Evolutionary conservation across 2,888 invertebrate species (phyloP).

Genomic region (Lasioglossum pauxillum): DNA sequence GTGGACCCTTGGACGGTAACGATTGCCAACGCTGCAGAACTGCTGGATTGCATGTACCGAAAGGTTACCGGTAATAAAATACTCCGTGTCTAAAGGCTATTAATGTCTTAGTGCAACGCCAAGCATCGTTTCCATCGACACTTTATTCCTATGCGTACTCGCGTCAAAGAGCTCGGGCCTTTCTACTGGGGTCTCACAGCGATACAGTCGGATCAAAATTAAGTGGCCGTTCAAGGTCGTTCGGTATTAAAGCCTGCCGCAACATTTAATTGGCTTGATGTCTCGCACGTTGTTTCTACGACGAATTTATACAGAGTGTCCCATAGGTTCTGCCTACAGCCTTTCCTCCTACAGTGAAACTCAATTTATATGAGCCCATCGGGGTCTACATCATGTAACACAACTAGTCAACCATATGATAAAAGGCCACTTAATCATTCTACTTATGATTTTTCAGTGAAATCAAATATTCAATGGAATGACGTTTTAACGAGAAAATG

Average conservation of each 20-base stretch:
- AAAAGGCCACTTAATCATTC: background rate
- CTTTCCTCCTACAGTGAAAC: background rate
- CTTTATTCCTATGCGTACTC: conserved; percentile 67
- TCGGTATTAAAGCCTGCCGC: background rate
- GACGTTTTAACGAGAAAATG: too few relatives aligned
- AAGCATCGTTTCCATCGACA: conserved; percentile 66
- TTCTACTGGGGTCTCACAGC: conserved; percentile 47
- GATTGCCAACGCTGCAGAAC: conserved; percentile 64
- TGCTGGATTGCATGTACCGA: conserved; percentile 64
- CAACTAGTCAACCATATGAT: background rate
- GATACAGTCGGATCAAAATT: conserved; percentile 39
- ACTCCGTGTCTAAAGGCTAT: conserved; percentile 68
- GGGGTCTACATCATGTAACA: background rate
- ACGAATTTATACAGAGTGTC: background rate
- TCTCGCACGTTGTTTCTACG: background rate
- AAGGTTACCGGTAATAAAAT: conserved; percentile 71
- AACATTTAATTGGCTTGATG: conserved; percentile 1
- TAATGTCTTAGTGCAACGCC: conserved; percentile 67
- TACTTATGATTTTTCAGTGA: background rate
- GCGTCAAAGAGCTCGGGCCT: conserved; percentile 55
- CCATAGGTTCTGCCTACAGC: background rate
- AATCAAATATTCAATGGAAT: background rate
- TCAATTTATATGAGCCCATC: background rate
- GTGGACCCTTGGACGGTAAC: conserved; percentile 62
- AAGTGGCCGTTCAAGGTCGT: conserved; percentile 15